Percentiles rank a stretch among this genome's conserved stretches.
Evolutionary conservation across 1,140 invertebrate species (phyloP).

Genomic region (Drosophila equinoxialis): DNA sequence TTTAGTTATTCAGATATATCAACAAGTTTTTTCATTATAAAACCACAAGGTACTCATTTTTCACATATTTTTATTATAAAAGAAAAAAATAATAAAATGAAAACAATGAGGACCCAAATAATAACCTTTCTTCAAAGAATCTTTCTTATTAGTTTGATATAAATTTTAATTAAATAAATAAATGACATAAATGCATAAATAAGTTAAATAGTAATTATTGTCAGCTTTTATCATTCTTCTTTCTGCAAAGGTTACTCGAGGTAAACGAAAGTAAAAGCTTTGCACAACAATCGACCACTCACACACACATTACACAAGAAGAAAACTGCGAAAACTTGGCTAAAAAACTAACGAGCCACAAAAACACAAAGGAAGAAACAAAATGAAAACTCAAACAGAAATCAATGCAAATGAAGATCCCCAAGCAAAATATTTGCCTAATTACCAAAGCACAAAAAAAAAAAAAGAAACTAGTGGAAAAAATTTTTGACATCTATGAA

Average conservation of each 20-base stretch:
- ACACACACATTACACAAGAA: conserved; percentile 39
- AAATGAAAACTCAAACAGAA: conserved; percentile 25
- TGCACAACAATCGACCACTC: conserved; percentile 1
- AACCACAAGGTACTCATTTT: too few species aligned
- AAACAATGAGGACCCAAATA: too few species aligned
- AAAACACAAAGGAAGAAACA: conserved; percentile 56
- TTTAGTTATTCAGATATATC: too few species aligned
- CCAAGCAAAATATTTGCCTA: conserved; percentile 70
- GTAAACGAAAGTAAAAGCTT: conserved; percentile 68
- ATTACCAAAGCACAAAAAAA: conserved; percentile 65
- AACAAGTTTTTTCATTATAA: too few species aligned
- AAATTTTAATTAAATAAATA: too few species aligned
- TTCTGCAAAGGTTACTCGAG: conserved; percentile 33
- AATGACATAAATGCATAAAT: too few species aligned
- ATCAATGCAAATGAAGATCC: conserved; percentile 58
- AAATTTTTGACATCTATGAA: conserved; percentile 53
- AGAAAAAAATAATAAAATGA: too few species aligned
- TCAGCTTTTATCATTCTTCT: too few species aligned
- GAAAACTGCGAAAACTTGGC: conserved; percentile 49
- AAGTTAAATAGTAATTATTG: too few species aligned
- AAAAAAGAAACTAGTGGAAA: conserved; percentile 26
- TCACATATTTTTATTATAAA: too few species aligned
- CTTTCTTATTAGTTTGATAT: too few species aligned
- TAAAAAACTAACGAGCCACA: conserved; percentile 34
- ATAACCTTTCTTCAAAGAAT: too few species aligned